Conservation (phyloP, 2,113 vertebrate species). For the Gracilinanus agilis region DNA sequence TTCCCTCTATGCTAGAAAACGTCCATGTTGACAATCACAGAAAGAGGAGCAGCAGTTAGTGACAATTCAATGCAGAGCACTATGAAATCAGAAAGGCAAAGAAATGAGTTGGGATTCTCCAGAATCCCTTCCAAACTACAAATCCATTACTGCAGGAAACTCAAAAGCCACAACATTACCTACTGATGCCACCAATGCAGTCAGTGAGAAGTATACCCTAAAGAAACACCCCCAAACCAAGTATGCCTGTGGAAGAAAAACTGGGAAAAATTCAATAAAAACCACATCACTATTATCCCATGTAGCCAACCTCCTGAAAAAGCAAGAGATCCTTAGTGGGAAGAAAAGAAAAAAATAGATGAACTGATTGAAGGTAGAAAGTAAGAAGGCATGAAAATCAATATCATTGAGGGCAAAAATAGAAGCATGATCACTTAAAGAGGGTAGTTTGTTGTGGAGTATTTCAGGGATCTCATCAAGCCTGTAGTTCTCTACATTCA, state of each 20-base stretch:
- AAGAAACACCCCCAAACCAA: constrained; percentile 84
- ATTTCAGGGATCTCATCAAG: too few relatives aligned
- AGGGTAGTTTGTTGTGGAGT: too few relatives aligned
- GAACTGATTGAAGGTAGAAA: too few relatives aligned
- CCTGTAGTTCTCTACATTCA: constrained; percentile 91
- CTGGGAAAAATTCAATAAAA: constrained; percentile 87
- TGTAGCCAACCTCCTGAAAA: constrained; percentile 94
- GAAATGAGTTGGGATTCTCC: constrained; percentile 78
- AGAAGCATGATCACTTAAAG: constrained; percentile 94
- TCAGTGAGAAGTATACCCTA: constrained; percentile 79
- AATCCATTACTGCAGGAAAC: constrained; percentile 81
- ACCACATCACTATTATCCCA: constrained; percentile 95
- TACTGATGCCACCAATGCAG: constrained; percentile 66
- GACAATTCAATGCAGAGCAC: too few relatives aligned
- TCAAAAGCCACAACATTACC: constrained; percentile 66
- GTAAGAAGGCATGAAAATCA: constrained; percentile 75
- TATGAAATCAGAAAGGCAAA: constrained; percentile 84
- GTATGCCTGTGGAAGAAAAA: constrained; percentile 85
- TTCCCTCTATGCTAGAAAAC: constrained; percentile 88
- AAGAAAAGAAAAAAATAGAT: too few relatives aligned
- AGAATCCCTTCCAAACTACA: constrained; percentile 80
- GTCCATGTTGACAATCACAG: constrained; percentile 81
- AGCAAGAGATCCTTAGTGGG: constrained; percentile 94
- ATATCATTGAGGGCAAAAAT: constrained; percentile 93
- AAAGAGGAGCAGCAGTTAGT: constrained; percentile 37